Evolutionary conservation across 2,888 invertebrate genomes (phyloP).

Genomic region (Drosophila recens): DNA sequence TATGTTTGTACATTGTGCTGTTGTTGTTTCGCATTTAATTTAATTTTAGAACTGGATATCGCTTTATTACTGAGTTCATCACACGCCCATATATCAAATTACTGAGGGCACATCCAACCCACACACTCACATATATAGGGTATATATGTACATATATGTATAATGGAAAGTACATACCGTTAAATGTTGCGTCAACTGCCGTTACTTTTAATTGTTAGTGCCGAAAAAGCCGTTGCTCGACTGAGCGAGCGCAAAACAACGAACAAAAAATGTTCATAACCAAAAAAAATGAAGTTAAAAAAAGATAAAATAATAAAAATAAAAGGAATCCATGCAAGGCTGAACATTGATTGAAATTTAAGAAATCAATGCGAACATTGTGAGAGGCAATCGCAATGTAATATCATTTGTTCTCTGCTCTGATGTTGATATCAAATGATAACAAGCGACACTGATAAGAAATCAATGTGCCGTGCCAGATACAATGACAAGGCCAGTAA

Average conservation of each 20-base stretch:
- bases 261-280: constrained; percentile 15
- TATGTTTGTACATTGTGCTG: constrained; percentile 3
- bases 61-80: constrained; percentile 62
- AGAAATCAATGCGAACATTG: constrained; percentile 65
- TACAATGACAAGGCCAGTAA: background rate
- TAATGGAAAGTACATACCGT: constrained; percentile 56
- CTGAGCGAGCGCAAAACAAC: constrained; percentile 44
- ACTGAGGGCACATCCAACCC: background rate
- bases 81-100: constrained; percentile 23
- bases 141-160: background rate
- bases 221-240: constrained; percentile 57
- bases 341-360: constrained; percentile 63
- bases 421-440: constrained; percentile 57
- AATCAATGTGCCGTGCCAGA: constrained; percentile 14
- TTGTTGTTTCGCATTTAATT: constrained; percentile 59
- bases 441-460: constrained; percentile 62
- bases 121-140: constrained; percentile 2
- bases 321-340: constrained; percentile 13
- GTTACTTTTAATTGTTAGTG: constrained; percentile 77
- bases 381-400: constrained; percentile 35
- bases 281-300: constrained; percentile 6
- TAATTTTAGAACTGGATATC: constrained; percentile 70
- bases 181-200: constrained; percentile 66
- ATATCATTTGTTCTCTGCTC: constrained; percentile 29
- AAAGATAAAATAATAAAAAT: constrained; percentile 9